phyloP scores from a whole-genome alignment of 1,140 invertebrate species.

The Eupeodes corollae region DNA sequence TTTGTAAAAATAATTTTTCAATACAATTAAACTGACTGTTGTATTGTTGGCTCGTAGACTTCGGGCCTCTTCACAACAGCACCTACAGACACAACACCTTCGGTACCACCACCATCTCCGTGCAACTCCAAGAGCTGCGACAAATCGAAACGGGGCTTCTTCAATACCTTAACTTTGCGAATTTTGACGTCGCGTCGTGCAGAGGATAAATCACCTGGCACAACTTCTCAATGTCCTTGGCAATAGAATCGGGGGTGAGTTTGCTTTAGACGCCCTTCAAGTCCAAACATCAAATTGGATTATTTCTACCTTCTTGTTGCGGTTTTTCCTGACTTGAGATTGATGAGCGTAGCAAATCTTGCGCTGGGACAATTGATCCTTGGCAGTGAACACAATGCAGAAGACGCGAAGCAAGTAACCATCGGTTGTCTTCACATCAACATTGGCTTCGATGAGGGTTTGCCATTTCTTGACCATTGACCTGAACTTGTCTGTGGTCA shows the following conservation, averaged over 20 bases:
- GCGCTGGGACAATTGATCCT: slow-evolving; percentile 80
- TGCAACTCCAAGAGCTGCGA: slow-evolving; percentile 94
- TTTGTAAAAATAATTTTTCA: background rate
- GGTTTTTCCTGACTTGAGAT: slow-evolving; percentile 83
- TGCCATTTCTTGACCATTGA: slow-evolving; percentile 99
- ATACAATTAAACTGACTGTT: slow-evolving; percentile 73
- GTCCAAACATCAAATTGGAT: slow-evolving; percentile 84
- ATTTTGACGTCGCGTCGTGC: slow-evolving; percentile 97
- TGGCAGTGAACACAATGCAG: slow-evolving; percentile 98
- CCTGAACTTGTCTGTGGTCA: slow-evolving; percentile 93
- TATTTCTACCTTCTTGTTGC: slow-evolving; percentile 93
- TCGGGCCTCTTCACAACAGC: slow-evolving; percentile 88
- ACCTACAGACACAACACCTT: slow-evolving; percentile 60
- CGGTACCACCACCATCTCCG: slow-evolving; percentile 70
- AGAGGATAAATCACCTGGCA: slow-evolving; percentile 95
- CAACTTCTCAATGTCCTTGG: slow-evolving; percentile 96
- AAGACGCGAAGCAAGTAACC: slow-evolving; percentile 93
- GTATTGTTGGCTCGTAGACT: slow-evolving; percentile 95
- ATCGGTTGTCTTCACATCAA: slow-evolving; percentile 97
- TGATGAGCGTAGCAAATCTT: slow-evolving; percentile 99
- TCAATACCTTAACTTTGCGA: slow-evolving; percentile 96
- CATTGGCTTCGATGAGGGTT: slow-evolving; percentile 92
- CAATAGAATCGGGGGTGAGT: slow-evolving; percentile 93
- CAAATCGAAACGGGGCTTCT: slow-evolving; percentile 96
- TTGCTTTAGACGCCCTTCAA: slow-evolving; percentile 93